A percentile compares a stretch with the other conserved stretches of the same genome.
These are phyloP conservation scores for Globia sparganii DNA, from an alignment of 2,888 invertebrate genomes.

Conservation along the genomic window DNA sequence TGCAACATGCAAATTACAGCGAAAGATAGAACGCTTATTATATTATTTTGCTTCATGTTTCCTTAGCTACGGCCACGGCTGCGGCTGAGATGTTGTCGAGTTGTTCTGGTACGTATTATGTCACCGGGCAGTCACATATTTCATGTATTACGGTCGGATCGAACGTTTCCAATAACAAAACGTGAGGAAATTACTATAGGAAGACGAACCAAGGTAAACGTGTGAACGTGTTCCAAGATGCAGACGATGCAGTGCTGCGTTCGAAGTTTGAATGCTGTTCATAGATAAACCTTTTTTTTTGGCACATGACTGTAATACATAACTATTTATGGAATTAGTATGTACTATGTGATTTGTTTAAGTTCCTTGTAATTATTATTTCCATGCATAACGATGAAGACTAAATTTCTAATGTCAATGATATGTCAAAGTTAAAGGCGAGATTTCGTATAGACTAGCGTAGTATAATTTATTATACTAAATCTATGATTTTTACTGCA, in stretches of 20 bases:
- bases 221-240: constrained; percentile 5
- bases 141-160: not conserved
- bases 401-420: not conserved
- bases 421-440: not conserved
- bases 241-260: not conserved
- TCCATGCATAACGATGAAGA: not conserved
- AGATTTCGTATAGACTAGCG: not conserved
- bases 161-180: constrained; percentile 33
- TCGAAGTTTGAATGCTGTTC: constrained; percentile 21
- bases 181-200: not conserved
- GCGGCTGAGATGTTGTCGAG: not conserved
- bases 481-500: not conserved
- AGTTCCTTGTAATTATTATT: not conserved
- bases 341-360: not conserved
- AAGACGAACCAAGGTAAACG: not conserved
- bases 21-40: not conserved
- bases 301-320: not conserved
- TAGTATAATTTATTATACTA: too few relatives aligned
- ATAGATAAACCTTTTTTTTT: too few relatives aligned
- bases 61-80: not conserved
- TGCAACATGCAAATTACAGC: not conserved
- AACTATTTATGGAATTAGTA: not conserved
- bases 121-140: not conserved
- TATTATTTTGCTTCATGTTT: constrained; percentile 3
- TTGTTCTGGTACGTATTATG: not conserved